Percentiles rank a stretch among this genome's conserved stretches.
Evolutionary conservation across 2,797 vertebrate genomes (phyloP).

Genomic region (Antrozous pallidus): DNA sequence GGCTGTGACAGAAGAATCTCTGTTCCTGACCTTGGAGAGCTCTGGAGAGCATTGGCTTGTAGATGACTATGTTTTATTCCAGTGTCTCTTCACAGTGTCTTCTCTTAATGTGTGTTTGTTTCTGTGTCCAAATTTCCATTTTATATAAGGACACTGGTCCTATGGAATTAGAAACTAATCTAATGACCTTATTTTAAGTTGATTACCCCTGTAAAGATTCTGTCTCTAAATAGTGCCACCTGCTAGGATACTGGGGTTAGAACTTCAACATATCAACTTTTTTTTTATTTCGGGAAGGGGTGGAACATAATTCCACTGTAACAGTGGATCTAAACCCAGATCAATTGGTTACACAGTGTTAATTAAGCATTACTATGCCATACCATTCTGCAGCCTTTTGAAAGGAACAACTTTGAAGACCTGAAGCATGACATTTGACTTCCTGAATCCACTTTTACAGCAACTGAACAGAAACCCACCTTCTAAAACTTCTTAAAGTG

Average conservation of each 20-base stretch:
- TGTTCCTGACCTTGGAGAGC: not conserved
- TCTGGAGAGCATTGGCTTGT: not conserved
- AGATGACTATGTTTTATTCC: not conserved
- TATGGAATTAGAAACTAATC: not conserved
- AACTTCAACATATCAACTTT: not conserved
- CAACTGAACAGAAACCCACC: not conserved
- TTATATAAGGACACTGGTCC: not conserved
- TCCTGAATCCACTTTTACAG: not conserved
- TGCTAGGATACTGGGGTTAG: not conserved
- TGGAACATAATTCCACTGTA: not conserved
- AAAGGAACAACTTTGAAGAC: not conserved
- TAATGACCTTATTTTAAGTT: not conserved
- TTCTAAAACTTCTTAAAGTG: conserved; percentile 30
- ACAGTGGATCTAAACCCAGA: not conserved
- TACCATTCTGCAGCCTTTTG: not conserved
- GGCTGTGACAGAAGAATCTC: not conserved
- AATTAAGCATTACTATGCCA: not conserved
- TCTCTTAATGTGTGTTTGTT: not conserved
- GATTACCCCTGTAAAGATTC: not conserved
- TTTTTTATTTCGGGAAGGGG: too few relatives aligned
- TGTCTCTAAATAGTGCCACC: not conserved
- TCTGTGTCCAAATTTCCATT: not conserved
- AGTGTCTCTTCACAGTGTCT: not conserved
- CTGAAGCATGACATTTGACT: not conserved
- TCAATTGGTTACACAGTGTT: not conserved